Evolutionary conservation across 2,113 vertebrate genomes (phyloP).

Genomic region (Tragelaphus scriptus): DNA sequence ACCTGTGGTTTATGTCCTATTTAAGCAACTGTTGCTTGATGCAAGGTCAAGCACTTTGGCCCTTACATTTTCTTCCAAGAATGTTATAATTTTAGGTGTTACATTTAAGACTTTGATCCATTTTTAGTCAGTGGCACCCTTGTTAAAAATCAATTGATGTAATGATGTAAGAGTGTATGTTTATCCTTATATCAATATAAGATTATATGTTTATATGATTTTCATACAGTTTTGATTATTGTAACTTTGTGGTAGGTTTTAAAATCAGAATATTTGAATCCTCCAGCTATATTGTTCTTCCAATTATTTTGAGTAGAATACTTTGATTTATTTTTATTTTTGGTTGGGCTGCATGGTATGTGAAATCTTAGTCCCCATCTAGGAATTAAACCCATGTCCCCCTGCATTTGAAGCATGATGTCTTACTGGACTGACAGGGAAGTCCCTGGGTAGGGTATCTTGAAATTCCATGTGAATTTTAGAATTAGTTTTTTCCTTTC

Average conservation of each 20-base stretch:
- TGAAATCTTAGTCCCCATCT: background rate
- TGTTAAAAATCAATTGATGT: background rate
- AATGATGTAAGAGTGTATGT: background rate
- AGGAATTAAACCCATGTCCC: background rate
- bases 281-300: background rate
- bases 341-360: background rate
- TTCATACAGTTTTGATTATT: background rate
- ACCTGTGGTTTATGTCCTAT: background rate
- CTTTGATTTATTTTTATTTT: background rate
- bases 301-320: background rate
- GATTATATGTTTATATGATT: background rate
- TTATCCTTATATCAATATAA: background rate
- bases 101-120: background rate
- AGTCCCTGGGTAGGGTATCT: background rate
- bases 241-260: conserved; percentile 7
- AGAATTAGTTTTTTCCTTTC: background rate
- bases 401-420: background rate
- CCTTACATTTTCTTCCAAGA: background rate
- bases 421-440: background rate
- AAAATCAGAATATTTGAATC: background rate
- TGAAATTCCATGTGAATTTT: conserved; percentile 22
- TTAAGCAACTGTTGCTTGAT: conserved; percentile 17
- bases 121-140: background rate
- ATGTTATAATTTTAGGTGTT: conserved; percentile 11
- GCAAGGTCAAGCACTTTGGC: background rate